phyloP scores from a whole-genome alignment of 53 echinoderm and acorn worm genomes.

The Stichopus horrens region DNA sequence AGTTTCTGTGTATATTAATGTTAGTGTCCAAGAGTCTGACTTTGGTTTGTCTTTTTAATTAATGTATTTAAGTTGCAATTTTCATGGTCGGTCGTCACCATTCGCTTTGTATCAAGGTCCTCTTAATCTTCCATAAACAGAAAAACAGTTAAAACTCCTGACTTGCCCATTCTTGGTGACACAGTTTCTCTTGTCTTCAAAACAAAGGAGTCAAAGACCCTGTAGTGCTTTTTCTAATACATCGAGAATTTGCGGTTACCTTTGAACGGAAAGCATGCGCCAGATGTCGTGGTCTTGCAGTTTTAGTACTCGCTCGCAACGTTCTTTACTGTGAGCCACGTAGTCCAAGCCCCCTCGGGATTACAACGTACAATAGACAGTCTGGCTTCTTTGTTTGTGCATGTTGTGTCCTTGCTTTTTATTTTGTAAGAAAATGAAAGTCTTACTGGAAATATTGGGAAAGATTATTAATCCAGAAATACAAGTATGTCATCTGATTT shows the following conservation, averaged over 20 bases:
- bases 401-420: neutral
- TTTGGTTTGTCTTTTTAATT: no score
- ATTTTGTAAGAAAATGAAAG: slow-evolving; percentile 3
- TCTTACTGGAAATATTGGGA: slow-evolving; percentile 2
- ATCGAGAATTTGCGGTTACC: slow-evolving; percentile 25
- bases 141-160: neutral
- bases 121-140: neutral
- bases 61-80: no score
- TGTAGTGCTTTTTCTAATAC: neutral
- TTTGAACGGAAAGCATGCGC: neutral
- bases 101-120: neutral
- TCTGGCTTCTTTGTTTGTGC: slow-evolving; percentile 32
- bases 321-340: neutral
- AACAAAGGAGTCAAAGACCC: neutral
- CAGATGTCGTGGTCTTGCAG: neutral
- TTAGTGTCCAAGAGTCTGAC: no score
- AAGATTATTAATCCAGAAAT: slow-evolving; percentile 12
- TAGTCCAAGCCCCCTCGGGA: neutral
- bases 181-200: slow-evolving; percentile 6
- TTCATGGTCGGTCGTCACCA: no score
- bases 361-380: slow-evolving; percentile 4
- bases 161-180: slow-evolving; percentile 1
- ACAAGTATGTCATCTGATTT: slow-evolving; percentile 13
- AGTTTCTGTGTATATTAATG: no score
- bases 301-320: neutral